These are phyloP conservation scores for Tholera decimalis DNA, from an alignment of 2,888 invertebrate species.

Conservation along the genomic window DNA sequence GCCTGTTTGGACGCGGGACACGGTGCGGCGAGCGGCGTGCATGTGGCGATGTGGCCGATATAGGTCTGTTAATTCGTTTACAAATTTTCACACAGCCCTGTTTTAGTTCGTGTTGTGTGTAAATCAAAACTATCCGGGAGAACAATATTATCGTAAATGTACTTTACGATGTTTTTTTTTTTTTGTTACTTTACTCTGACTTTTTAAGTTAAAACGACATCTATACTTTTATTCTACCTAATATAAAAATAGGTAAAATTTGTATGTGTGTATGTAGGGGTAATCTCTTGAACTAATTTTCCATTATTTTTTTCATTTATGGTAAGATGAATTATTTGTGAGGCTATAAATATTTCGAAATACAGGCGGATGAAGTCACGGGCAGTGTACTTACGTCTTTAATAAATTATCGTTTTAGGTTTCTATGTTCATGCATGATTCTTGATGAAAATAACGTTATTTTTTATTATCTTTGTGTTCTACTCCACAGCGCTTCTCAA, in stretches of 20 bases:
- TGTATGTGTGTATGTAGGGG: no score
- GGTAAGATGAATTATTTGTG: no score
- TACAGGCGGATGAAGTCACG: no score
- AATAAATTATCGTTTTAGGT: no score
- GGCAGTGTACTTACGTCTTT: no score
- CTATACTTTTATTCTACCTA: no score
- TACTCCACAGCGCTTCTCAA: background rate
- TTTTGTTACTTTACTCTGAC: background rate
- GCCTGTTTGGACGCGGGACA: conserved; percentile 61
- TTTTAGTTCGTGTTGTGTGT: conserved; percentile 31
- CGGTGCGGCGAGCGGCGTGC: conserved; percentile 57
- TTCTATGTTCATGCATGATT: background rate
- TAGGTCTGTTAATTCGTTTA: conserved; percentile 73
- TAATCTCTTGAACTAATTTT: no score
- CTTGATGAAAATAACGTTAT: background rate
- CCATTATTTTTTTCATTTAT: no score
- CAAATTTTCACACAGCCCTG: conserved; percentile 67
- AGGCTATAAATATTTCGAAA: no score
- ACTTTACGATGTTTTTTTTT: background rate
- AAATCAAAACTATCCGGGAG: conserved; percentile 23
- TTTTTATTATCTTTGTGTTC: background rate
- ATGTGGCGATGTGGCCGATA: conserved; percentile 65
- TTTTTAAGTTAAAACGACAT: no score
- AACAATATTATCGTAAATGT: conserved; percentile 12
- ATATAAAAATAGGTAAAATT: no score